A percentile compares a stretch with the other conserved stretches of the same genome.
Evolutionary conservation across 2,113 vertebrate genomes (phyloP).

Genomic region (Sturnira hondurensis): DNA sequence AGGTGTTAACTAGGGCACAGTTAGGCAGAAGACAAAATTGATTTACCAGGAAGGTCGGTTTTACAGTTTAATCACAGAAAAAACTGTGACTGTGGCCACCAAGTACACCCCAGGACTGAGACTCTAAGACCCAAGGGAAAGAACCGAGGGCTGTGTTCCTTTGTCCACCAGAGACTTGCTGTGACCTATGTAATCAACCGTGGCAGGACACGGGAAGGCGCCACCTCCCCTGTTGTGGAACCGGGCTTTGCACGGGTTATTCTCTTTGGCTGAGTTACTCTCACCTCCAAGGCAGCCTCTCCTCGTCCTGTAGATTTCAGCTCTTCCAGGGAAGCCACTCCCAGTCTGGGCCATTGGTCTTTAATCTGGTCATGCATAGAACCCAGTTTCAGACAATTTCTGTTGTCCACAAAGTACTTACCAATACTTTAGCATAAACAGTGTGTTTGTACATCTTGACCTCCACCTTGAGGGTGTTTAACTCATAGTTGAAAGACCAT

Average conservation of each 20-base stretch:
- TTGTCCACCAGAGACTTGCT: background rate
- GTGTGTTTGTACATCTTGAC: background rate
- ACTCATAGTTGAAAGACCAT: background rate
- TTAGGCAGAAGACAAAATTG: background rate
- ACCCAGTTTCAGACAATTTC: background rate
- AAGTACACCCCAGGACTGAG: background rate
- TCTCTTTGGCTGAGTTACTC: background rate
- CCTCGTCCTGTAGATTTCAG: background rate
- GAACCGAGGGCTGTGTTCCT: background rate
- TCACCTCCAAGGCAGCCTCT: background rate
- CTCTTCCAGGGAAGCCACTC: background rate
- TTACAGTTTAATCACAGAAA: background rate
- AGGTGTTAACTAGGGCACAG: background rate
- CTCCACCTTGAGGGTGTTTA: background rate
- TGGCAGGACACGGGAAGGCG: fast-evolving
- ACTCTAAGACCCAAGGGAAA: background rate
- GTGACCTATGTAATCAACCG: background rate
- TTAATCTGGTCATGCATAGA: background rate
- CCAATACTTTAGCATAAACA: background rate
- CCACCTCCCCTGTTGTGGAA: background rate
- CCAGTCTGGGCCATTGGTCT: background rate
- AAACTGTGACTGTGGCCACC: background rate
- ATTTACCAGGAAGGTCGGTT: background rate
- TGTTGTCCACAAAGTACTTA: background rate
- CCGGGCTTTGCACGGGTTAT: background rate